These are phyloP conservation scores for Adelosebastes latens DNA, from an alignment of 2,797 vertebrate genomes.

Conservation along the genomic window DNA sequence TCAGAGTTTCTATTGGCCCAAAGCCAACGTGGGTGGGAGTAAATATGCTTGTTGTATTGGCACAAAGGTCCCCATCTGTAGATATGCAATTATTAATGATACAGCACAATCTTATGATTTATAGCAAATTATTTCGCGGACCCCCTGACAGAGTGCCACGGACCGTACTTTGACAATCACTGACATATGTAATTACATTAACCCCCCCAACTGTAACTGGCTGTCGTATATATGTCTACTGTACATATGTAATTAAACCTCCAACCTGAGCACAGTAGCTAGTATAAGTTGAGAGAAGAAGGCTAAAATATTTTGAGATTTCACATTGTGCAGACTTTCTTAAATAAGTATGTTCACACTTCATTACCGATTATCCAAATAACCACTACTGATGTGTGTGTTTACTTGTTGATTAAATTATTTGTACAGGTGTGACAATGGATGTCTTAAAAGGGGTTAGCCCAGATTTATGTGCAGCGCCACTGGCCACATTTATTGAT, in stretches of 20 bases:
- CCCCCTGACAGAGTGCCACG: no score
- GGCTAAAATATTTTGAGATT: background rate
- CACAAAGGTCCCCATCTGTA: no score
- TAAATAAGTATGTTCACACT: background rate
- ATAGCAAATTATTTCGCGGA: no score
- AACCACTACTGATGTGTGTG: background rate
- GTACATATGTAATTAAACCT: background rate
- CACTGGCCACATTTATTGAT: slow-evolving; percentile 19
- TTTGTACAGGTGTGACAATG: slow-evolving; percentile 1
- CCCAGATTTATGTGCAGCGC: slow-evolving; percentile 33
- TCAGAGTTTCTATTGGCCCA: no score
- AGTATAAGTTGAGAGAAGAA: background rate
- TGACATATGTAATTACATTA: background rate
- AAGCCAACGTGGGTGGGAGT: no score
- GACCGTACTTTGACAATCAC: no score
- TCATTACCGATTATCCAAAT: background rate
- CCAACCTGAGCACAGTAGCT: background rate
- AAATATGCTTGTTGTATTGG: no score
- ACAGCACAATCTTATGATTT: rapidly evolving
- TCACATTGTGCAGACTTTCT: background rate
- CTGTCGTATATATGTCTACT: background rate
- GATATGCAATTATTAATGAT: no score
- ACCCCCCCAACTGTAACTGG: background rate
- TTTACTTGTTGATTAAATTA: background rate
- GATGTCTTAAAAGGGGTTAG: background rate